Conservation (phyloP, 1,140 invertebrate species). For the Ptiloglossa arizonensis region DNA sequence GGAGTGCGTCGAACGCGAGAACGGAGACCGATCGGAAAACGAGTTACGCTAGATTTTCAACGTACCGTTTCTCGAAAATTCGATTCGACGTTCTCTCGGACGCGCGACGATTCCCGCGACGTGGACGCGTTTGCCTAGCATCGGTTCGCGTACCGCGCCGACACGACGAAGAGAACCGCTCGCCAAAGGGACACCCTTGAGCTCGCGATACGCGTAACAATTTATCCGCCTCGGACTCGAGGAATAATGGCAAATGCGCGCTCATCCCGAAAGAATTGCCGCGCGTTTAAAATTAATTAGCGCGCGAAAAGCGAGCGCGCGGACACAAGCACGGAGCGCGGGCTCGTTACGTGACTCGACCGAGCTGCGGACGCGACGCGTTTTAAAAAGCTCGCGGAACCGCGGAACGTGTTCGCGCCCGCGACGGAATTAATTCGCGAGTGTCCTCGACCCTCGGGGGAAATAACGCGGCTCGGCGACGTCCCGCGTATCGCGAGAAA, state of each 20-base stretch:
- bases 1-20: too few relatives aligned
- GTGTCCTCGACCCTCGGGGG: conserved; percentile 28
- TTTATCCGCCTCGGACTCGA: neutral
- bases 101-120: too few relatives aligned
- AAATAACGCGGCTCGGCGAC: conserved; percentile 33
- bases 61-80: too few relatives aligned
- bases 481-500: conserved; percentile 23
- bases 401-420: conserved; percentile 5
- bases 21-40: too few relatives aligned
- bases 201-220: neutral
- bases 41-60: too few relatives aligned
- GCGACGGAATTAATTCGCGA: conserved; percentile 38
- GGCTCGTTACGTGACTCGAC: conserved; percentile 5
- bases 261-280: neutral
- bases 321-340: neutral
- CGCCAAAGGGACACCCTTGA: too few relatives aligned
- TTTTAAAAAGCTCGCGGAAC: neutral
- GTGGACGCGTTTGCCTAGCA: too few relatives aligned
- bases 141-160: too few relatives aligned
- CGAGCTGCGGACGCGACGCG: neutral
- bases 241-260: neutral
- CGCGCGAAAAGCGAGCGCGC: conserved; percentile 6
- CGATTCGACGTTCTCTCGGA: too few relatives aligned
- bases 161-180: too few relatives aligned
- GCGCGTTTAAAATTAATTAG: neutral